phyloP scores from a whole-genome alignment of 2,797 vertebrate genomes.

The Phataginus tricuspis region DNA sequence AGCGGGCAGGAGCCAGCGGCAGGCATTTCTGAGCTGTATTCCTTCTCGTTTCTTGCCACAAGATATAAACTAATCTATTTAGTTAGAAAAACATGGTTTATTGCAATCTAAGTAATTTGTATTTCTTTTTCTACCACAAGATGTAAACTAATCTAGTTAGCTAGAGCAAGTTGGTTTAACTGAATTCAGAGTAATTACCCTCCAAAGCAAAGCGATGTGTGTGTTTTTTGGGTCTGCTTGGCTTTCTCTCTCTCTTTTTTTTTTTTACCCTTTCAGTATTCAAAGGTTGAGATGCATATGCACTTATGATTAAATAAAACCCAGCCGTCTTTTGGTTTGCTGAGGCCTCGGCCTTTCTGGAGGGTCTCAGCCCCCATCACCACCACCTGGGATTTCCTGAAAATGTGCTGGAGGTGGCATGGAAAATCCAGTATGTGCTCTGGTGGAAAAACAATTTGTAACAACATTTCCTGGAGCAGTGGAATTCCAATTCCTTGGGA shows the following conservation, averaged over 20 bases:
- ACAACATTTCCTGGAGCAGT: conserved; percentile 85
- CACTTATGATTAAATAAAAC: conserved; percentile 74
- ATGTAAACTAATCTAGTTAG: conserved; percentile 85
- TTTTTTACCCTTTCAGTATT: conserved; percentile 11
- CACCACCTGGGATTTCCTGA: conserved; percentile 81
- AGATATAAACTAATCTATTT: conserved; percentile 84
- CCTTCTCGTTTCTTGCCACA: conserved; percentile 62
- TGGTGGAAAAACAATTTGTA: conserved; percentile 86
- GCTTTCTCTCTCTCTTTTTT: neutral
- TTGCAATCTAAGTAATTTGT: conserved; percentile 84
- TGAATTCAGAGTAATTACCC: conserved; percentile 79
- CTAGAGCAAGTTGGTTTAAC: conserved; percentile 81
- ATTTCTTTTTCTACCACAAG: conserved; percentile 84
- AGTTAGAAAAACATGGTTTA: conserved; percentile 85
- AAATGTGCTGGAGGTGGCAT: conserved; percentile 76
- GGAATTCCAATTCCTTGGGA: conserved; percentile 80
- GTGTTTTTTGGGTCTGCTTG: conserved; percentile 65
- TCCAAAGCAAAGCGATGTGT: conserved; percentile 76
- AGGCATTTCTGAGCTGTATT: conserved; percentile 41
- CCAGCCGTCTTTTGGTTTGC: conserved; percentile 63
- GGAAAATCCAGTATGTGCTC: conserved; percentile 81
- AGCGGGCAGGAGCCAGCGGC: conserved; percentile 38
- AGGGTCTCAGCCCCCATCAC: conserved; percentile 67
- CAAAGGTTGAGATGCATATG: conserved; percentile 61
- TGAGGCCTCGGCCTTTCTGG: conserved; percentile 57